Conservation (phyloP, 2,113 vertebrate species). For the Ammodytes dubius region DNA sequence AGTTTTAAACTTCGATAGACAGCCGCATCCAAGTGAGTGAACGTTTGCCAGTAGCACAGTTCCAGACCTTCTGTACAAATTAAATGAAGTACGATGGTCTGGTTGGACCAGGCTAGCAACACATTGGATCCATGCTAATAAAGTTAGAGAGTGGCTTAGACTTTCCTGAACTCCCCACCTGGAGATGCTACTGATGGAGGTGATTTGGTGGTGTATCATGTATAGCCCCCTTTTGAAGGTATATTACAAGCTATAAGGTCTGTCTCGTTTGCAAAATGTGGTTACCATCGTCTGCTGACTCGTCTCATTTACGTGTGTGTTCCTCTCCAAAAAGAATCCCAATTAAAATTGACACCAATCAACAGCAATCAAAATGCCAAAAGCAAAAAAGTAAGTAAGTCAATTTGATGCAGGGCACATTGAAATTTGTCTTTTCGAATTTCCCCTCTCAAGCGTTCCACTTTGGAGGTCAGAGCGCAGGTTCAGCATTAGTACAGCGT, state of each 20-base stretch:
- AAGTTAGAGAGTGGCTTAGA: slow-evolving; percentile 65
- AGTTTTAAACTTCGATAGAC: too few relatives aligned
- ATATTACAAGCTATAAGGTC: slow-evolving; percentile 16
- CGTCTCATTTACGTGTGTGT: slow-evolving; percentile 25
- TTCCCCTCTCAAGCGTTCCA: too few relatives aligned
- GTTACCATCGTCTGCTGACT: slow-evolving; percentile 39
- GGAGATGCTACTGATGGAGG: slow-evolving; percentile 56
- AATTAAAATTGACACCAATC: slow-evolving; percentile 59
- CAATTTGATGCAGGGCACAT: too few relatives aligned
- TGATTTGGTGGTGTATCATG: slow-evolving; percentile 29
- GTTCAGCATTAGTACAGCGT: too few relatives aligned
- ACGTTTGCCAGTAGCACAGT: too few relatives aligned
- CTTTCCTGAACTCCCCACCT: slow-evolving; percentile 52
- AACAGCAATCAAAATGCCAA: slow-evolving; percentile 54
- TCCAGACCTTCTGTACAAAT: too few relatives aligned
- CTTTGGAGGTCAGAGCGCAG: too few relatives aligned
- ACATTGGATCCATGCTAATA: slow-evolving; percentile 73
- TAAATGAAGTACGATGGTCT: slow-evolving; percentile 39
- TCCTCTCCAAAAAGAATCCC: neutral
- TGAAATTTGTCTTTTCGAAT: too few relatives aligned
- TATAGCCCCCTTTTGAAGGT: slow-evolving; percentile 21
- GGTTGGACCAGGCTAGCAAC: slow-evolving; percentile 58
- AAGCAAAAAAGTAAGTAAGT: slow-evolving; percentile 2
- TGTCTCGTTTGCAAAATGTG: slow-evolving; percentile 23
- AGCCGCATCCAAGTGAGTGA: too few relatives aligned